Evolutionary conservation across 2,888 invertebrate genomes (phyloP).

Genomic region (Hypercompe scribonia): DNA sequence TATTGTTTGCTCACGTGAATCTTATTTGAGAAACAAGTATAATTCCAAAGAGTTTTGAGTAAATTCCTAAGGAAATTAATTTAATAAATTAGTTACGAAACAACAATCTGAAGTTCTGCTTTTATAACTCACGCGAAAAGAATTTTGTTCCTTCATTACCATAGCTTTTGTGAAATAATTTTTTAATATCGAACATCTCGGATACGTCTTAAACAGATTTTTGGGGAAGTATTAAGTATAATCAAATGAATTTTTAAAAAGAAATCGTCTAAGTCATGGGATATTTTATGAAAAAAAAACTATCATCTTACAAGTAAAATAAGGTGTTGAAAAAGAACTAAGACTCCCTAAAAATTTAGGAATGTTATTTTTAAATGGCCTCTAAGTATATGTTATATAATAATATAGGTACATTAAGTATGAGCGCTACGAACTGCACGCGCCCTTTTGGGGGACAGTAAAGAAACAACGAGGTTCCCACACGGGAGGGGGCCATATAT

Average conservation of each 20-base stretch:
- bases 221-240: background rate
- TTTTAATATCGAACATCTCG: constrained; percentile 26
- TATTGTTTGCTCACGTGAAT: constrained; percentile 75
- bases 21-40: constrained; percentile 75
- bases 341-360: no score
- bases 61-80: constrained; percentile 74
- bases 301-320: background rate
- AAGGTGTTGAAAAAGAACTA: no score
- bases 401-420: no score
- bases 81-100: constrained; percentile 74
- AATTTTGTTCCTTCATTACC: constrained; percentile 58
- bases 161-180: constrained; percentile 44
- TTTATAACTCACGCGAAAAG: constrained; percentile 62
- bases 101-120: constrained; percentile 64
- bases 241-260: background rate
- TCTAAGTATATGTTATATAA: no score
- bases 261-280: background rate
- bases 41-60: constrained; percentile 72
- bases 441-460: no score
- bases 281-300: background rate
- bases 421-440: no score
- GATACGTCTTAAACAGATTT: background rate
- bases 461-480: no score
- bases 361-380: no score
- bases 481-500: no score